Conservation (phyloP, 2,888 invertebrate species). For the Busseola fusca region DNA sequence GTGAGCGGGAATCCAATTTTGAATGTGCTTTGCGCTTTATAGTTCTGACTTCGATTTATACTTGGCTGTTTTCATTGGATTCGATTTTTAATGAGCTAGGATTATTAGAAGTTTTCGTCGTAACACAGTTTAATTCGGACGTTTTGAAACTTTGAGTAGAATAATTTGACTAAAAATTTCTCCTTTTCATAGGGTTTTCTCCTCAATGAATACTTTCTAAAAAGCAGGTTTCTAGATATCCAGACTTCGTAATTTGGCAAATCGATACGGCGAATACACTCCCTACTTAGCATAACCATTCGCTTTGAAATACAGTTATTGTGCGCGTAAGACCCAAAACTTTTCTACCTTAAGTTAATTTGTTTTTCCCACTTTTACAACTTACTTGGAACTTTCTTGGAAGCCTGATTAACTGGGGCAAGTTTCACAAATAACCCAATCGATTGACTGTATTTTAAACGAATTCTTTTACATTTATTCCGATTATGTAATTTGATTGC, state of each 20-base stretch:
- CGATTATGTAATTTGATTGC: constrained; percentile 13
- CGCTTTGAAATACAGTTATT: constrained; percentile 62
- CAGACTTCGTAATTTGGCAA: constrained; percentile 34
- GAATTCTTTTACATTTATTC: constrained; percentile 36
- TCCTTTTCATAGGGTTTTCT: not conserved
- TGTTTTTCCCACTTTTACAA: constrained; percentile 59
- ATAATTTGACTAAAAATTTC: not conserved
- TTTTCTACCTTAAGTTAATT: constrained; percentile 64
- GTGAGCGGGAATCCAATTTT: constrained; percentile 37
- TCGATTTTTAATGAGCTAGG: not conserved
- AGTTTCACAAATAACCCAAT: constrained; percentile 59
- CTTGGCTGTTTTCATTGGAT: constrained; percentile 2
- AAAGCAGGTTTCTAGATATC: constrained; percentile 22
- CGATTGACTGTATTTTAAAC: constrained; percentile 44
- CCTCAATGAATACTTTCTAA: not conserved
- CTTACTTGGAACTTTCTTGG: constrained; percentile 45
- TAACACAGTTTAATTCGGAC: not conserved
- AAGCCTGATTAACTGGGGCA: constrained; percentile 51
- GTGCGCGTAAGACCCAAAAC: constrained; percentile 54
- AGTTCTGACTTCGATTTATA: constrained; percentile 12
- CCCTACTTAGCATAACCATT: constrained; percentile 61
- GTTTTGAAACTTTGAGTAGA: not conserved
- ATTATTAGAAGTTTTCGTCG: not conserved
- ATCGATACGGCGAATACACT: constrained; percentile 54
- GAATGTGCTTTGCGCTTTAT: constrained; percentile 32